These are phyloP conservation scores for Sula dactylatra DNA, from an alignment of 2,113 vertebrate species.

Conservation along the genomic window DNA sequence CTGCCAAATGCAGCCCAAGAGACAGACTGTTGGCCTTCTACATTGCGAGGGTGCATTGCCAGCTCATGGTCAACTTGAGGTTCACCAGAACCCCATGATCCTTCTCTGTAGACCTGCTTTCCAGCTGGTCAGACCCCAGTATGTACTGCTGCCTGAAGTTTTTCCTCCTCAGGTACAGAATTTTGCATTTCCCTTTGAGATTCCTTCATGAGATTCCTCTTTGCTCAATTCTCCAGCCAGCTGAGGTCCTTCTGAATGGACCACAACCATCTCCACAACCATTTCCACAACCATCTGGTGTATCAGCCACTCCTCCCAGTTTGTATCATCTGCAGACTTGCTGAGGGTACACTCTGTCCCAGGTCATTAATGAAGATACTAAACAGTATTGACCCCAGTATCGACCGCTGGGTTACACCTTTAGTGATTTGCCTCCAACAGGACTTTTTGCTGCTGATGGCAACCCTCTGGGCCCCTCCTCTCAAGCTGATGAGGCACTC, in stretches of 20 bases:
- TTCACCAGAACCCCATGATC: not conserved
- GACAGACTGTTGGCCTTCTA: not conserved
- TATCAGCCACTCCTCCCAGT: not conserved
- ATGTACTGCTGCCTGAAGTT: not conserved
- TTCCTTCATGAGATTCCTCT: not conserved
- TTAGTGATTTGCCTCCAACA: accelerated
- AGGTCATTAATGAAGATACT: not conserved
- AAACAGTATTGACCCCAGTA: not conserved
- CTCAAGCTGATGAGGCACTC: not conserved
- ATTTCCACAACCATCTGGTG: not conserved
- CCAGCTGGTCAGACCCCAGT: not conserved
- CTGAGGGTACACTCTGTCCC: not conserved
- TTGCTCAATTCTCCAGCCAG: not conserved
- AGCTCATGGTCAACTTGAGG: not conserved
- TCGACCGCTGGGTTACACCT: accelerated
- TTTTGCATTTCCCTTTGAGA: not conserved
- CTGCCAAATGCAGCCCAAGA: not conserved
- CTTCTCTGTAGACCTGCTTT: not conserved
- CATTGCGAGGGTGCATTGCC: accelerated
- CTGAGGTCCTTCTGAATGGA: not conserved
- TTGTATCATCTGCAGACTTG: not conserved
- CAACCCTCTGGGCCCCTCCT: not conserved
- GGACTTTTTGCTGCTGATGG: not conserved
- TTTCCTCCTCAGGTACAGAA: not conserved
- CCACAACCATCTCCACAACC: not conserved